Percentiles rank a stretch among this genome's conserved stretches.
These are phyloP conservation scores for Marronus borbonicus DNA, from an alignment of 2,888 invertebrate species.

Conservation along the genomic window DNA sequence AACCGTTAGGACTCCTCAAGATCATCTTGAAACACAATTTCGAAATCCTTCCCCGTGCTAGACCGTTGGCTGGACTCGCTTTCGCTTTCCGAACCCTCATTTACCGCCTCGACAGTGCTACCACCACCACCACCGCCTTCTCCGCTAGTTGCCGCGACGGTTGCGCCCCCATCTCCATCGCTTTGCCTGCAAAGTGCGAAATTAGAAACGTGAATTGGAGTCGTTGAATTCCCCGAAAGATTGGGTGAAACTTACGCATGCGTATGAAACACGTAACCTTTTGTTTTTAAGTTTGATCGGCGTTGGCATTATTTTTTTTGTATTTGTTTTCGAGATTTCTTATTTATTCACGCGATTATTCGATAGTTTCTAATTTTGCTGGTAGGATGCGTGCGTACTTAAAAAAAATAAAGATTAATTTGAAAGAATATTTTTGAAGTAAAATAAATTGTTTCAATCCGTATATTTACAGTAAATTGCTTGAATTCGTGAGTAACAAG, in stretches of 20 bases:
- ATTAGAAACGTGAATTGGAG: conserved; percentile 6
- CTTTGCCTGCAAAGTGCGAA: conserved; percentile 49
- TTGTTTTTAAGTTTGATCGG: background rate
- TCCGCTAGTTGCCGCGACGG: background rate
- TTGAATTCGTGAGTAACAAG: too few species aligned
- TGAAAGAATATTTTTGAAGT: background rate
- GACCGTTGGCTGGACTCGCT: conserved; percentile 86
- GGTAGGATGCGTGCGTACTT: background rate
- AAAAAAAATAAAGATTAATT: too few species aligned
- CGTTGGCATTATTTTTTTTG: background rate
- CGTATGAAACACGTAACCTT: conserved; percentile 3
- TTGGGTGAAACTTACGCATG: conserved; percentile 22
- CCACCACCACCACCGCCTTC: conserved; percentile 45
- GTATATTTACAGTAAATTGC: too few species aligned
- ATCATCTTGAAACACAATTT: conserved; percentile 85
- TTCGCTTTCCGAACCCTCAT: conserved; percentile 81
- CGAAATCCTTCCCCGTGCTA: conserved; percentile 89
- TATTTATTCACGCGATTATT: too few species aligned
- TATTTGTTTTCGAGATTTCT: too few species aligned
- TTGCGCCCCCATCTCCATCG: conserved; percentile 27
- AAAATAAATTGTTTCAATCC: background rate
- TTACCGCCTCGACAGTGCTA: conserved; percentile 58
- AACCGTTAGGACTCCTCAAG: conserved; percentile 68
- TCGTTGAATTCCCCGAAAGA: conserved; percentile 7
- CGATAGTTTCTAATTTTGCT: background rate